Base-by-base conservation (phyloP, 2,888 invertebrate species). In the Drosophila falleni region DNA sequence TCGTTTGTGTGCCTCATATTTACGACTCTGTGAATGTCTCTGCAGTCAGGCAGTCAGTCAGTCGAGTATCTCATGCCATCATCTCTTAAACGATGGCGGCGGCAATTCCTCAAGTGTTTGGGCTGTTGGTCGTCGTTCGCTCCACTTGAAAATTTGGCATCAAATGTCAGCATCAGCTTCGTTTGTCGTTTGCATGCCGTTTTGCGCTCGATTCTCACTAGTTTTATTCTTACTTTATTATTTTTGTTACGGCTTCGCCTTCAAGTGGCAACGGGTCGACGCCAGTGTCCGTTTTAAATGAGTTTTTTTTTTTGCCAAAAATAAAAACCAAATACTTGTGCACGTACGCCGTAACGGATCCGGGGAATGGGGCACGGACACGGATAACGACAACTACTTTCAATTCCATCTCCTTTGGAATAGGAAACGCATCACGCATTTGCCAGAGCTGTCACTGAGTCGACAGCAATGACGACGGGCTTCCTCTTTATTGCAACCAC, bases 141-240 rank as follows among this genome's bases (percentile, higher is more conserved):
- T 72, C 83, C 89, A 88, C 90, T 87, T 88, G 89, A 89, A 88
- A 87, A 89, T 87, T 89, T 83, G 87, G 90, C 87, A 87, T 87
- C 87, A 89, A 87, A 87, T 89, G 87, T 89, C 87, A 87, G 89
- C 86, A 73, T 80, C 89, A 79, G 74, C 54, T 58, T 53, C 76
- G 71, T 56, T 80, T 74, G 86, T 89, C 89, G 88, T 87, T 86
- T 87, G 86, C 85, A 89, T 83, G 80, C 72, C 79, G 65, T 54
- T 81, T 74, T 78, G 55, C 83, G 83, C 88, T 87, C 80, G 81
- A 84, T 89, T 89, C 89, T 81, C 83, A 81, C 80, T 86, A 86
- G 60, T 72, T 65, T 65, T 49, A 13, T 60, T 39, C 44, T 16
- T 16, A 16, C 16, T 42, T 47, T 47, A 46, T 54, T 55, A 47